Evolutionary conservation across 2,113 vertebrate species (phyloP).

Genomic region (Megalops atlanticus): DNA sequence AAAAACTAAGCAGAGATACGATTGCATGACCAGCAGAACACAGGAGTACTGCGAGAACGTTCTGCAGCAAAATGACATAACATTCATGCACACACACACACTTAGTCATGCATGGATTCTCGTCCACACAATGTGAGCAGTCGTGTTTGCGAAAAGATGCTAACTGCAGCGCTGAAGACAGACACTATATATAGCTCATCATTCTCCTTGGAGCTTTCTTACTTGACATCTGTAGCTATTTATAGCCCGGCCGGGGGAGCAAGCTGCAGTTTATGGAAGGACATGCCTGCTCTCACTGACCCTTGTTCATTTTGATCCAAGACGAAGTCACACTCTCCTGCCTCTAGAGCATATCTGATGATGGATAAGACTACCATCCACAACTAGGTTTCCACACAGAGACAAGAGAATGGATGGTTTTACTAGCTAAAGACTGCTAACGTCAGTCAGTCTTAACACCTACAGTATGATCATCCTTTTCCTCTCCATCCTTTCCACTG

Average conservation of each 20-base stretch:
- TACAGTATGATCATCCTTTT: too few species aligned
- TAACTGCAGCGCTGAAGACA: conserved; percentile 44
- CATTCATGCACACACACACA: too few species aligned
- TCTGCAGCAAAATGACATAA: conserved; percentile 13
- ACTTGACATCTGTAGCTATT: conserved; percentile 55
- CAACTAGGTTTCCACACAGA: too few species aligned
- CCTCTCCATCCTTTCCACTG: too few species aligned
- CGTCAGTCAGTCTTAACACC: too few species aligned
- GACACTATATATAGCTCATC: conserved; percentile 60
- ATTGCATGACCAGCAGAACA: background rate
- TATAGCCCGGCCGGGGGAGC: conserved; percentile 60
- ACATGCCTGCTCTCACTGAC: conserved; percentile 36
- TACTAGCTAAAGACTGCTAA: too few species aligned
- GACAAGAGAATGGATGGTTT: too few species aligned
- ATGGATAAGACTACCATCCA: too few species aligned
- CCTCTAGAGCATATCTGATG: background rate
- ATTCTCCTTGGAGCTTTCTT: conserved; percentile 47
- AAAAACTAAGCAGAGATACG: too few species aligned
- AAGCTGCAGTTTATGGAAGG: conserved; percentile 5
- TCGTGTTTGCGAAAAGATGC: conserved; percentile 44
- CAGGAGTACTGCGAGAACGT: background rate
- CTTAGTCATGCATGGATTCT: conserved; percentile 19
- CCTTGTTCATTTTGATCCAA: conserved; percentile 42
- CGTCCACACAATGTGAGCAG: conserved; percentile 48
- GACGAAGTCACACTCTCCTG: conserved; percentile 3